Conservation (phyloP, 2,797 vertebrate genomes). For the Esox lucius region DNA sequence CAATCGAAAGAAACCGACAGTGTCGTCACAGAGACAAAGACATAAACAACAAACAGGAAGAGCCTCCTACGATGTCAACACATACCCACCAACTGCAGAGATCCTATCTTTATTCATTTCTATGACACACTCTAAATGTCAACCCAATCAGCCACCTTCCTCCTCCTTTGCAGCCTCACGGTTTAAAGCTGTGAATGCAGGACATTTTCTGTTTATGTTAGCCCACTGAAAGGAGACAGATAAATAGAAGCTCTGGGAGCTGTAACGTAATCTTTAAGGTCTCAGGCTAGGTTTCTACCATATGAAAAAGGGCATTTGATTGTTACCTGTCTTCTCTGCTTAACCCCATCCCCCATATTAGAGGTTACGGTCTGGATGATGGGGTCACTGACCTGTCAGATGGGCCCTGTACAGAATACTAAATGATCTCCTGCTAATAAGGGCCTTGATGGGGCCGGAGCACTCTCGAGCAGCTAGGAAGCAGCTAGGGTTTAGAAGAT, state of each 20-base stretch:
- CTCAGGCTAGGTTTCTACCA: neutral
- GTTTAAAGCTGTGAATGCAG: neutral
- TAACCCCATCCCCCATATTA: conserved; percentile 47
- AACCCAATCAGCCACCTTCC: conserved; percentile 38
- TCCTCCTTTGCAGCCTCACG: conserved; percentile 27
- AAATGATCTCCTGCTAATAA: conserved; percentile 61
- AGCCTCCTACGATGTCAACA: neutral
- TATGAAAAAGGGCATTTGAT: conserved; percentile 36
- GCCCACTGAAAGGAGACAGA: neutral
- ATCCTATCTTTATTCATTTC: conserved; percentile 15
- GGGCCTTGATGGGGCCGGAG: conserved; percentile 42
- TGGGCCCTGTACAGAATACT: conserved; percentile 58
- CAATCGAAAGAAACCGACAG: conserved; percentile 36
- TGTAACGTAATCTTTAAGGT: neutral
- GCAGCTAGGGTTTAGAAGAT: conserved; percentile 34
- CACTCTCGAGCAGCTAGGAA: conserved; percentile 53
- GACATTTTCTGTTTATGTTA: neutral
- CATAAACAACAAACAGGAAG: conserved; percentile 4
- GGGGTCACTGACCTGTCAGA: conserved; percentile 58
- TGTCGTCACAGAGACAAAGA: neutral
- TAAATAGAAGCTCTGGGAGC: neutral
- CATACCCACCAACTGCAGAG: neutral
- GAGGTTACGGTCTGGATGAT: conserved; percentile 50
- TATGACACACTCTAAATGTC: conserved; percentile 40
- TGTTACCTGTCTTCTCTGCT: conserved; percentile 43